Conservation (phyloP, 2,113 vertebrate genomes). For the Apteryx owenii region DNA sequence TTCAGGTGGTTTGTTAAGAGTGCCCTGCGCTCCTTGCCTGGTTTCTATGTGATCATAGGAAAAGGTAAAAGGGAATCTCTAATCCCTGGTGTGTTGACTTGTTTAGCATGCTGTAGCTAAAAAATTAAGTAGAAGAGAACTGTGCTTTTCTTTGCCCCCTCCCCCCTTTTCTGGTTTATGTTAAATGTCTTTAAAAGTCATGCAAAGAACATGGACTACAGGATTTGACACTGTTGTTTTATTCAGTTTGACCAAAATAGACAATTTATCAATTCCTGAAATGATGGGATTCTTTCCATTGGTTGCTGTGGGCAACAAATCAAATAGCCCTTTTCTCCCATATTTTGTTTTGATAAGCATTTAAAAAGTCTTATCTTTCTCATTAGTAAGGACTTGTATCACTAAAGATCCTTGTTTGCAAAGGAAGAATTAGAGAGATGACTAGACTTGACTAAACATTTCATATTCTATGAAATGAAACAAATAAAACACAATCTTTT, state of each 20-base stretch:
- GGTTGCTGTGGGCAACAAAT: background rate
- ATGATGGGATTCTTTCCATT: background rate
- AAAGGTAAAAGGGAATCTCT: background rate
- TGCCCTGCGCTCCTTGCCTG: background rate
- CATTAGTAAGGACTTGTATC: background rate
- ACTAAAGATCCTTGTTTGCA: background rate
- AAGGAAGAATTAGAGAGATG: background rate
- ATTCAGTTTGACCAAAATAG: background rate
- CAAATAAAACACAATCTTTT: background rate
- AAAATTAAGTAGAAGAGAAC: too few relatives aligned
- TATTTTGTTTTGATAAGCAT: background rate
- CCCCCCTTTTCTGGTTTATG: background rate
- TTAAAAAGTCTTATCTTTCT: background rate
- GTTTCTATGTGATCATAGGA: background rate
- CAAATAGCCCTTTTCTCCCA: background rate
- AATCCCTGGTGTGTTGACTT: too few relatives aligned
- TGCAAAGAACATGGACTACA: background rate
- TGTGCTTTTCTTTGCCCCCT: too few relatives aligned
- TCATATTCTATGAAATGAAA: background rate
- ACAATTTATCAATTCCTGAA: background rate
- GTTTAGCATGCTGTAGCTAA: too few relatives aligned
- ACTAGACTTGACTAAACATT: background rate
- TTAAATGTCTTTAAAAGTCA: background rate
- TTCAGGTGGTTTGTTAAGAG: background rate
- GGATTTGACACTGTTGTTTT: background rate